Percentiles rank a stretch among this genome's conserved stretches.
Conservation (phyloP, 2,888 invertebrate genomes). For the Eupithecia vulgata region DNA sequence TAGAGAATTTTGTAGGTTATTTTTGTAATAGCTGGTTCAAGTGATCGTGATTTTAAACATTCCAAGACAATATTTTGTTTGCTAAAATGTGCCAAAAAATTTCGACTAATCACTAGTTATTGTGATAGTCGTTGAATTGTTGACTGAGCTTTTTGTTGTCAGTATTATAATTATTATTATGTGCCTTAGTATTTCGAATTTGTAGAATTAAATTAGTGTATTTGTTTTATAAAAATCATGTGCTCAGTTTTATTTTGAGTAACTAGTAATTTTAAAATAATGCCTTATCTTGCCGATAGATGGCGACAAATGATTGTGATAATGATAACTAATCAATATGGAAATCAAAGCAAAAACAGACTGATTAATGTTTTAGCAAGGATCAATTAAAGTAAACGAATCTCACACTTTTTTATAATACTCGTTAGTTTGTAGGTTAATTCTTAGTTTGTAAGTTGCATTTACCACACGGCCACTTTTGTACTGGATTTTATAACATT, state of each 20-base stretch:
- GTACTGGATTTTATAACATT: slow-evolving; percentile 63
- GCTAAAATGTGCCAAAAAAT: slow-evolving; percentile 31
- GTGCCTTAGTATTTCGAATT: slow-evolving; percentile 30
- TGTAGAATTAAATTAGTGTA: background rate
- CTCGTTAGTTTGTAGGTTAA: slow-evolving; percentile 48
- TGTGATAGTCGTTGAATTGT: slow-evolving; percentile 43
- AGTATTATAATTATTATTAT: slow-evolving; percentile 45
- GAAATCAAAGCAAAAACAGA: background rate
- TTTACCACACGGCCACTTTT: slow-evolving; percentile 81
- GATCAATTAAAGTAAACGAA: background rate
- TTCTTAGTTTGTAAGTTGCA: slow-evolving; percentile 50
- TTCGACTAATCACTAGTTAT: slow-evolving; percentile 37
- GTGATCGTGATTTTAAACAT: slow-evolving; percentile 27
- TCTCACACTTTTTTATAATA: slow-evolving; percentile 34
- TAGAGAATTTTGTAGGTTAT: background rate
- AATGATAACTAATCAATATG: background rate
- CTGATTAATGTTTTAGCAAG: slow-evolving; percentile 4
- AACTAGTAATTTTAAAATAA: background rate
- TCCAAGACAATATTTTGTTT: slow-evolving; percentile 33
- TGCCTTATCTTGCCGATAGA: background rate
- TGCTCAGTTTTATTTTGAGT: slow-evolving; percentile 4
- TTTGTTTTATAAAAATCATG: background rate
- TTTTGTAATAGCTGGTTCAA: background rate
- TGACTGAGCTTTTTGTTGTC: slow-evolving; percentile 37
- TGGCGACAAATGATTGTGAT: slow-evolving; percentile 4